phyloP scores from a whole-genome alignment of 2,888 invertebrate genomes.

The Pollenia labialis region DNA sequence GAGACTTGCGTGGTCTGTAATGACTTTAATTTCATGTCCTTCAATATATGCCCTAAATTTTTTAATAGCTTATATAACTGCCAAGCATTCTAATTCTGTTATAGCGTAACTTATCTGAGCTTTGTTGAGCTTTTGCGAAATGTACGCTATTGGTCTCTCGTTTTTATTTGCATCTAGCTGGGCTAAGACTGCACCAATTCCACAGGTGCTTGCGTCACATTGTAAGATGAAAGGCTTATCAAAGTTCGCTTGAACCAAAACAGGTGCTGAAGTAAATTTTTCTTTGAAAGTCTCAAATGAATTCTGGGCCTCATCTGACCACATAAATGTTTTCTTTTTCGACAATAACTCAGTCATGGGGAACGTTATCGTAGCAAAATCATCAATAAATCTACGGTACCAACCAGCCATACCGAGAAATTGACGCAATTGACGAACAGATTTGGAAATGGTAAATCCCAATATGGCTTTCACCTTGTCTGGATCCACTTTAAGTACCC shows the following conservation, averaged over 20 bases:
- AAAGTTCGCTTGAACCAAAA: background rate
- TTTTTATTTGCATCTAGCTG: too few species aligned
- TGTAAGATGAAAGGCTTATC: background rate
- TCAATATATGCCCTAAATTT: background rate
- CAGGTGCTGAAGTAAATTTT: background rate
- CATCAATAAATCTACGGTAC: slow-evolving; percentile 20
- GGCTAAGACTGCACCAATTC: background rate
- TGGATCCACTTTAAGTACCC: background rate
- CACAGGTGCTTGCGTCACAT: background rate
- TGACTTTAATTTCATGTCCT: background rate
- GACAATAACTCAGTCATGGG: background rate
- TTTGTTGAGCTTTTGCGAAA: background rate
- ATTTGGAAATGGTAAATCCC: background rate
- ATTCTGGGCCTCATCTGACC: background rate
- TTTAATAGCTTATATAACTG: background rate
- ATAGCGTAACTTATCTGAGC: slow-evolving; percentile 7
- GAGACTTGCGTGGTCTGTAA: slow-evolving; percentile 40
- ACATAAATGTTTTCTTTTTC: background rate
- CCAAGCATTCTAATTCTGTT: slow-evolving; percentile 11
- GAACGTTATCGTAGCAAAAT: background rate
- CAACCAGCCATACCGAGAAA: slow-evolving; percentile 11
- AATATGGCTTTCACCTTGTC: background rate
- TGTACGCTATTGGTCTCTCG: too few species aligned
- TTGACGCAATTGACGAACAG: background rate
- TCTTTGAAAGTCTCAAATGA: background rate